Conservation (phyloP, 2,113 vertebrate species). For the Gulo gulo region DNA sequence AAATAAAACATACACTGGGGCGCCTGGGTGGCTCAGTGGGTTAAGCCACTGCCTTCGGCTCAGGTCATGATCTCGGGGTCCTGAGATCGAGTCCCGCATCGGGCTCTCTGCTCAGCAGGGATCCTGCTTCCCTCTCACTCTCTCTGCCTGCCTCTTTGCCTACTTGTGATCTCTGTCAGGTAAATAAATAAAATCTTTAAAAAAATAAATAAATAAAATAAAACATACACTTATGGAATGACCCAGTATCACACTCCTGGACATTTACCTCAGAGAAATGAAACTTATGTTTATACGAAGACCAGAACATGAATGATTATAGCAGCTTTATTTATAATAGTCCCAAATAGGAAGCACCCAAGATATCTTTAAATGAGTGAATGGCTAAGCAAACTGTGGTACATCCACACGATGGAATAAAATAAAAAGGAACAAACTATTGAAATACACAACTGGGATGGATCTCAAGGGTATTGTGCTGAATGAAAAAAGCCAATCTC, state of each 20-base stretch:
- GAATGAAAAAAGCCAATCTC: not conserved
- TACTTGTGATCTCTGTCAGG: no score
- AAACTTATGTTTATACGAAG: not conserved
- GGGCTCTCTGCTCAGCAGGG: no score
- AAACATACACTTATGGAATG: not conserved
- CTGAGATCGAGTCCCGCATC: no score
- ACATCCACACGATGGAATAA: not conserved
- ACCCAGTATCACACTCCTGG: not conserved
- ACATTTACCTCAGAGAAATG: not conserved
- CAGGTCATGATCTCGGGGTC: no score
- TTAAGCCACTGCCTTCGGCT: no score
- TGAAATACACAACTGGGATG: not conserved
- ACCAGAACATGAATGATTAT: not conserved
- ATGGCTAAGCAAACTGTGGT: not conserved
- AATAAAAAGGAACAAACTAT: not conserved
- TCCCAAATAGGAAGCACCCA: not conserved
- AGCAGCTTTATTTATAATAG: not conserved
- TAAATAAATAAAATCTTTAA: no score
- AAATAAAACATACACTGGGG: constrained; percentile 21
- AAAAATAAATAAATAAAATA: constrained; percentile 49
- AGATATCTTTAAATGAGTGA: not conserved
- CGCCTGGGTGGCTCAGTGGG: no score
- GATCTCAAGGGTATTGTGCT: not conserved
- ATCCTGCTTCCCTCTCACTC: no score
- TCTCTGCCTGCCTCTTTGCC: no score